Percentiles rank a stretch among this genome's conserved stretches.
These are phyloP conservation scores for Apocheima hispidaria DNA, from an alignment of 2,888 invertebrate genomes.

Conservation along the genomic window DNA sequence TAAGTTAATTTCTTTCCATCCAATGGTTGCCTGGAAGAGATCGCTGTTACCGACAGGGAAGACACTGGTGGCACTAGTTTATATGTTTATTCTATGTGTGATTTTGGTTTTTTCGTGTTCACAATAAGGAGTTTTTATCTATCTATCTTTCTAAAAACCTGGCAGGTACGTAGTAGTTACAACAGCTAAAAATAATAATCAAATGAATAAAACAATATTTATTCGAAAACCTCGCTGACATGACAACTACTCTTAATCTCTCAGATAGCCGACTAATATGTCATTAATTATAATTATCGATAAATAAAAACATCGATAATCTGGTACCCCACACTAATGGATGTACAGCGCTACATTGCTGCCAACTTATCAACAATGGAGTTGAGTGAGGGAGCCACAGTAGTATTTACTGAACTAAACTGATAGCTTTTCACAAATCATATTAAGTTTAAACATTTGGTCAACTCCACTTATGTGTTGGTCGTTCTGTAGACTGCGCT, in stretches of 20 bases:
- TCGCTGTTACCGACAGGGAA: too few relatives aligned
- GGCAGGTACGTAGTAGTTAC: background rate
- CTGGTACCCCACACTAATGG: slow-evolving; percentile 65
- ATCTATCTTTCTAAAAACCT: background rate
- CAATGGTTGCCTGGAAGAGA: too few relatives aligned
- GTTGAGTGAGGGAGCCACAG: background rate
- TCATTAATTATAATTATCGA: slow-evolving; percentile 71
- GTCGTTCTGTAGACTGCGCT: slow-evolving; percentile 57
- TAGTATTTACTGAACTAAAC: background rate
- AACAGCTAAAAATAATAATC: slow-evolving; percentile 8
- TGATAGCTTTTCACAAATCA: background rate
- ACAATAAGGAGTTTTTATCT: too few relatives aligned
- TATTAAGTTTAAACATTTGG: background rate
- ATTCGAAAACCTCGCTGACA: slow-evolving; percentile 45
- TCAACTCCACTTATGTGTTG: background rate
- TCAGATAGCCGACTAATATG: slow-evolving; percentile 49
- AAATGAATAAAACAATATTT: slow-evolving; percentile 32
- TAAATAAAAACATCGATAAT: slow-evolving; percentile 64
- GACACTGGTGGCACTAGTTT: too few relatives aligned
- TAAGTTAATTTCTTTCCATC: too few relatives aligned
- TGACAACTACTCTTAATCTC: slow-evolving; percentile 59
- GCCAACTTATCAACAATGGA: background rate
- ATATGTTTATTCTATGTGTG: too few relatives aligned
- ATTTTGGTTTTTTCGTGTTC: too few relatives aligned
- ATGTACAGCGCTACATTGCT: slow-evolving; percentile 66